Conservation (phyloP, 2,888 invertebrate species). For the Tinea trinotella region DNA sequence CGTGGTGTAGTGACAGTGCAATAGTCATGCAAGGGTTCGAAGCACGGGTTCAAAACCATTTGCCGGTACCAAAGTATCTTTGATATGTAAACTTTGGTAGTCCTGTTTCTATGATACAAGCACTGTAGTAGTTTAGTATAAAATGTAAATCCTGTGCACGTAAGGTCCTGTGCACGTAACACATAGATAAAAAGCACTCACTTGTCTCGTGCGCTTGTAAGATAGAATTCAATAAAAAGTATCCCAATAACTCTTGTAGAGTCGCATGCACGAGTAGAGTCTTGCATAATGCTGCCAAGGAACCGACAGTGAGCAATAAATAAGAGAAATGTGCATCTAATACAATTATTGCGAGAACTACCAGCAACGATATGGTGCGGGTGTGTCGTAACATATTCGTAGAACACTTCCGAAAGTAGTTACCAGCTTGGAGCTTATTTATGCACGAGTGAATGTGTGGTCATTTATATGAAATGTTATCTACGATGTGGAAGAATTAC, state of each 20-base stretch:
- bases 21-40: too few relatives aligned
- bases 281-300: not conserved
- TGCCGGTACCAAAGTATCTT: too few relatives aligned
- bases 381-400: constrained; percentile 9
- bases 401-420: constrained; percentile 12
- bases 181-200: too few relatives aligned
- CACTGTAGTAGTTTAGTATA: too few relatives aligned
- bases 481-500: not conserved
- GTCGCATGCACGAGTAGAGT: constrained; percentile 10
- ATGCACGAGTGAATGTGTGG: constrained; percentile 6
- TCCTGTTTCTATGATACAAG: too few relatives aligned
- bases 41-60: too few relatives aligned
- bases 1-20: too few relatives aligned
- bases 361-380: not conserved
- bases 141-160: too few relatives aligned
- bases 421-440: constrained; percentile 4
- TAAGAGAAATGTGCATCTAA: constrained; percentile 10
- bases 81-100: too few relatives aligned
- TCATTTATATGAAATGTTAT: constrained; percentile 4
- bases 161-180: too few relatives aligned
- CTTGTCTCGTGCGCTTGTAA: too few relatives aligned
- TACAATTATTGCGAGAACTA: constrained; percentile 6
- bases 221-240: not conserved
- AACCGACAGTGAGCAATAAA: not conserved
- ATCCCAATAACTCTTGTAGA: not conserved